phyloP scores from a whole-genome alignment of 2,797 vertebrate species.

The Bradypus variegatus region DNA sequence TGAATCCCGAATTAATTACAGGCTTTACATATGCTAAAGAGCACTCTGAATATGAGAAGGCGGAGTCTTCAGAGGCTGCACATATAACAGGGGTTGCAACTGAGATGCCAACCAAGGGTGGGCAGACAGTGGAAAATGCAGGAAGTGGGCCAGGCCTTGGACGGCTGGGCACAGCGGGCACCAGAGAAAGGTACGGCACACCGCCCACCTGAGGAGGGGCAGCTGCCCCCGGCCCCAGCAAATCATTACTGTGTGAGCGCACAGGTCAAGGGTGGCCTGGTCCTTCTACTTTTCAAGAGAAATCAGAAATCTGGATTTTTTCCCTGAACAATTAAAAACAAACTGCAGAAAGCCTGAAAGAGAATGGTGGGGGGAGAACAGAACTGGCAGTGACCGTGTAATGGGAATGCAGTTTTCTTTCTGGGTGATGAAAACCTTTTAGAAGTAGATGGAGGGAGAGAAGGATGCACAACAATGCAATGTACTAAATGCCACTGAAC shows the following conservation, averaged over 20 bases:
- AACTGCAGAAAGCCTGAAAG: not conserved
- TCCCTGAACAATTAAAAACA: conserved; percentile 27
- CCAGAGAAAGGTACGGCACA: not conserved
- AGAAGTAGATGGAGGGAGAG: too few relatives aligned
- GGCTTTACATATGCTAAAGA: not conserved
- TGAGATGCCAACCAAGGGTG: not conserved
- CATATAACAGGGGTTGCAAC: not conserved
- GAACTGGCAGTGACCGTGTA: too few relatives aligned
- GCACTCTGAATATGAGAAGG: not conserved
- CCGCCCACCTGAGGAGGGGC: not conserved
- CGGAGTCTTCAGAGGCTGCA: not conserved
- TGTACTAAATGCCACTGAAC: too few relatives aligned
- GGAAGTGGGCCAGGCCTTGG: not conserved
- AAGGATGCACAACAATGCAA: too few relatives aligned
- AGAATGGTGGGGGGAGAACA: too few relatives aligned
- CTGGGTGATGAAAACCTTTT: too few relatives aligned
- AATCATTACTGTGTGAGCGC: not conserved
- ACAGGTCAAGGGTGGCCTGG: not conserved
- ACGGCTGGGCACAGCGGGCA: fast-evolving
- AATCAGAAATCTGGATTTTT: not conserved
- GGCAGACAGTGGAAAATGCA: not conserved
- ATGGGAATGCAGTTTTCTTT: too few relatives aligned
- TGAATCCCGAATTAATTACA: not conserved
- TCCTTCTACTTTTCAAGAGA: not conserved
- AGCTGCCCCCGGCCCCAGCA: not conserved